Conservation (phyloP, 2,797 vertebrate species). For the Dendrocincla tyrannina region DNA sequence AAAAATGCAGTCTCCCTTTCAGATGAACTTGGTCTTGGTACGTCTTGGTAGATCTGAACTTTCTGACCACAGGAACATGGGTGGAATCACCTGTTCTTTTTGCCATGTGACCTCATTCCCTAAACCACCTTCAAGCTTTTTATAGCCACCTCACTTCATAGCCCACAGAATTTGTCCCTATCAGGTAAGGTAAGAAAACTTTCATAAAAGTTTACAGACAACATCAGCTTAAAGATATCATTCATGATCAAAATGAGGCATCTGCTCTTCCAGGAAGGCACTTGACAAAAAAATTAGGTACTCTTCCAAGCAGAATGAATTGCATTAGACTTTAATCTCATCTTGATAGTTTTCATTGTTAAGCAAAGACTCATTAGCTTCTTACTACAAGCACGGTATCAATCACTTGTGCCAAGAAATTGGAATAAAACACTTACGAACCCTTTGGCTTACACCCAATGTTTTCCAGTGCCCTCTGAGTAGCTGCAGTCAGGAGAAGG, state of each 20-base stretch:
- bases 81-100: not conserved
- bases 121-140: not conserved
- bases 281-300: not conserved
- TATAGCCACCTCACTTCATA: not conserved
- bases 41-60: not conserved
- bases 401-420: constrained; percentile 22
- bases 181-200: not conserved
- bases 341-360: constrained; percentile 42
- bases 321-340: constrained; percentile 33
- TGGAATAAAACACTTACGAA: constrained; percentile 7
- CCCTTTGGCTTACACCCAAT: not conserved
- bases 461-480: not conserved
- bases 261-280: not conserved
- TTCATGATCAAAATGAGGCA: not conserved
- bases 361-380: constrained; percentile 44
- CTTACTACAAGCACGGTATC: not conserved
- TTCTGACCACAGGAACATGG: not conserved
- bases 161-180: not conserved
- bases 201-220: not conserved
- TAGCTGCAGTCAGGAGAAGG: not conserved
- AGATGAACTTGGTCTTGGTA: not conserved
- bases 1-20: not conserved
- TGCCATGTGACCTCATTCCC: not conserved
- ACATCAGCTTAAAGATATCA: not conserved
- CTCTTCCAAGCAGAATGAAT: constrained; percentile 29